Percentiles rank a stretch among this genome's conserved stretches.
These are phyloP conservation scores for Fragum fragum DNA, from an alignment of 2,888 invertebrate species.

Conservation along the genomic window DNA sequence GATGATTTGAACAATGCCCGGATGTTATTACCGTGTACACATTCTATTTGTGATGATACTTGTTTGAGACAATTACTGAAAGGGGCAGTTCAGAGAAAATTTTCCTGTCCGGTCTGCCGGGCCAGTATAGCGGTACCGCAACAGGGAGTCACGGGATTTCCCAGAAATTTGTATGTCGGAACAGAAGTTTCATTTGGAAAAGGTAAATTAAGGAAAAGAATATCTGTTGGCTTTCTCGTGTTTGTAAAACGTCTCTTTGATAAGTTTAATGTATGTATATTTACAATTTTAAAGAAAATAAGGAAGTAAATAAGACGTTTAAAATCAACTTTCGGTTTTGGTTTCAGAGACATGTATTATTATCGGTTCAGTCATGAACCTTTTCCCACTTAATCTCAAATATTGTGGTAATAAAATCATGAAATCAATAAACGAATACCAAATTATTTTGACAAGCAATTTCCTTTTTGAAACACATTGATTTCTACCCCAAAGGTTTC, in stretches of 20 bases:
- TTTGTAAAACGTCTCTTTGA: not conserved
- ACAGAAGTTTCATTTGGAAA: not conserved
- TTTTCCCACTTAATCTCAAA: too few relatives aligned
- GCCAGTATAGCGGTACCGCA: not conserved
- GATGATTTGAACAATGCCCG: slow-evolving; percentile 8
- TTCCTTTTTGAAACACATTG: too few relatives aligned
- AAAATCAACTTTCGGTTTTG: slow-evolving; percentile 8
- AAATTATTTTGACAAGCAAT: too few relatives aligned
- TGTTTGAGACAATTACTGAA: slow-evolving; percentile 11
- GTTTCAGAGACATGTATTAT: too few relatives aligned
- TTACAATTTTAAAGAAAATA: not conserved
- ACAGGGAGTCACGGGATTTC: slow-evolving; percentile 4
- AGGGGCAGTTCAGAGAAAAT: not conserved
- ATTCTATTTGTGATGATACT: slow-evolving; percentile 1
- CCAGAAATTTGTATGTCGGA: slow-evolving; percentile 2
- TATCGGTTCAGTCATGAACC: too few relatives aligned
- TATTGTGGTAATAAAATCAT: too few relatives aligned
- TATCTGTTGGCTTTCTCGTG: not conserved
- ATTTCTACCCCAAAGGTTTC: too few relatives aligned
- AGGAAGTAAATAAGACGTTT: not conserved
- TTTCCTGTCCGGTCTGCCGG: not conserved
- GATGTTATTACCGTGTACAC: slow-evolving; percentile 24
- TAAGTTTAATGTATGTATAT: too few relatives aligned
- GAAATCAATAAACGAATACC: too few relatives aligned
- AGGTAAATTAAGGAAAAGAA: not conserved